A percentile compares a stretch with the other conserved stretches of the same genome.
phyloP scores from a whole-genome alignment of 2,797 vertebrate genomes.

The Ataeniobius toweri region DNA sequence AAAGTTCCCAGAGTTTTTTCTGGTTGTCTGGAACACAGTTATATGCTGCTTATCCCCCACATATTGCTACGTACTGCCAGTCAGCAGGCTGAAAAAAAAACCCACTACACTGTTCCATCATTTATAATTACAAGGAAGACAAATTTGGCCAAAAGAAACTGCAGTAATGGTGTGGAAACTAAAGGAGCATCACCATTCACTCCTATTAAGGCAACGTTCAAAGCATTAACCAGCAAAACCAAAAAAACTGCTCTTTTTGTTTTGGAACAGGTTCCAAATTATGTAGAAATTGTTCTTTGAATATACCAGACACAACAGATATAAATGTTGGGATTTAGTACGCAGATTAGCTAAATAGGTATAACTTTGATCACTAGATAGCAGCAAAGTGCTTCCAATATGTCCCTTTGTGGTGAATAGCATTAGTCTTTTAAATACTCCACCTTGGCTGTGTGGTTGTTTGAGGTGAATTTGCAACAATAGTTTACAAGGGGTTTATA shows the following conservation, averaged over 20 bases:
- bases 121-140: background rate
- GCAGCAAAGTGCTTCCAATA: background rate
- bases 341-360: background rate
- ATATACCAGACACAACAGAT: background rate
- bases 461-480: background rate
- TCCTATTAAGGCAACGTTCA: too few species aligned
- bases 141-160: too few species aligned
- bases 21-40: too few species aligned
- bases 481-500: background rate
- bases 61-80: too few species aligned
- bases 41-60: too few species aligned
- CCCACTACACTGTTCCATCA: background rate
- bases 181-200: too few species aligned
- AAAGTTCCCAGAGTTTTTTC: too few species aligned
- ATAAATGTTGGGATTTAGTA: background rate
- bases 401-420: background rate
- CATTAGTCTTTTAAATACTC: background rate
- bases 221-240: too few species aligned
- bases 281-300: background rate
- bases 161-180: too few species aligned
- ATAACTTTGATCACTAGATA: background rate
- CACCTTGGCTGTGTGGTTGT: background rate
- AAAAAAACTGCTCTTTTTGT: too few species aligned
- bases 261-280: background rate
- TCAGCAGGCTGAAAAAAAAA: too few species aligned